phyloP scores from a whole-genome alignment of 2,888 invertebrate species.

The Vannuccia rotundouncinata region DNA sequence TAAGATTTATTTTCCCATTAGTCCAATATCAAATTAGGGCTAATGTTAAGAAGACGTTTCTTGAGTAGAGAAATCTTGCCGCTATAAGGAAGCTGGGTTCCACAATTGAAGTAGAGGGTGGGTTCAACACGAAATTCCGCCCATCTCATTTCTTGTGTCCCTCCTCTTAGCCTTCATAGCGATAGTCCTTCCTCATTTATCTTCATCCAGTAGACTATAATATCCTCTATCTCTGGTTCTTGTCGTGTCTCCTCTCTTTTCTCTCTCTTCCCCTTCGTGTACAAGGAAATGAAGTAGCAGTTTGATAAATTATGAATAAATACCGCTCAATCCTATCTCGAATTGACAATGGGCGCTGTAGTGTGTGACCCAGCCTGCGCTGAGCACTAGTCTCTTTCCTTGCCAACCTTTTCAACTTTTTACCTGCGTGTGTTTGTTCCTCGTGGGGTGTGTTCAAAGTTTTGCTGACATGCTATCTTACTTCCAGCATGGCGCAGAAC shows the following conservation, averaged over 20 bases:
- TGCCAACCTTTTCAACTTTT: neutral
- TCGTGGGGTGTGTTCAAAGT: neutral
- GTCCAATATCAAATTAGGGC: conserved; percentile 1
- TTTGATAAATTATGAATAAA: conserved; percentile 2
- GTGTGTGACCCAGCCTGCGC: conserved; percentile 8
- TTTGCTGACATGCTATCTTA: neutral
- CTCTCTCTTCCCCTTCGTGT: neutral
- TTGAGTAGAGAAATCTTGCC: neutral
- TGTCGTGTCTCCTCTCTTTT: neutral
- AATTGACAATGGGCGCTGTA: neutral
- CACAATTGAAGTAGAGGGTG: neutral
- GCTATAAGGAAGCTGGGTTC: neutral
- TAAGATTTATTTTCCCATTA: conserved; percentile 7
- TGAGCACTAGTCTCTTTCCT: neutral
- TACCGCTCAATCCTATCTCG: neutral
- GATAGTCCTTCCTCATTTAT: neutral
- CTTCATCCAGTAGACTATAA: too few species aligned
- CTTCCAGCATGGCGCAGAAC: too few species aligned
- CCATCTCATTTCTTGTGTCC: neutral
- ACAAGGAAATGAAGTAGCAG: neutral
- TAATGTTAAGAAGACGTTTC: neutral
- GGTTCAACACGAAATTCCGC: neutral
- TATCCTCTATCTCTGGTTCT: neutral
- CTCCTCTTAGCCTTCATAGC: neutral
- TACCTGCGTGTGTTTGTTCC: neutral